Evolutionary conservation across 2,797 vertebrate species (phyloP), one percentile per base, ranked within the genome.

Genomic region (Xiphorhynchus erythropygius): DNA sequence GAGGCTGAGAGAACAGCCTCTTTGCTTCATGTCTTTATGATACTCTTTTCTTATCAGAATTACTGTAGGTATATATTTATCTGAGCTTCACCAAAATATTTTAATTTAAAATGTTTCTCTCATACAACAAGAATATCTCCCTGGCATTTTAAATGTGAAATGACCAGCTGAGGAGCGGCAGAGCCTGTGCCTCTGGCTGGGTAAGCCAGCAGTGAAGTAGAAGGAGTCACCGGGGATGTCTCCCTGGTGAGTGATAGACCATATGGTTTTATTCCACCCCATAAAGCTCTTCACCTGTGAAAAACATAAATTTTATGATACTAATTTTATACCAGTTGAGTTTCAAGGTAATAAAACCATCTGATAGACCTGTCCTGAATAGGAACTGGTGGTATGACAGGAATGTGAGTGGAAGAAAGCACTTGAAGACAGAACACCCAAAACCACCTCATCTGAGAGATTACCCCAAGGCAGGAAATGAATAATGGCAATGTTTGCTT

Each of bases 141-240:
- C 98, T 98, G 98, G 98, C 55, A 99, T 93, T 97, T 98, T 98
- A 97, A 98, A 98, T 87, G 98, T 97, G 95, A 99, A 98, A 96
- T 99, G 98, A 94, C 98, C 98, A 35, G 98, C 98, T 44, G 98
- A 97, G 32, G 98, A 98, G 95, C 98, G 98, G 94, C 98, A 99
- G 70, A 98, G 97, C 69, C 98, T 98, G 74, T 98, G 98, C 95
- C 98, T 99, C 88, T 98, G 94, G 22, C 99, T 97, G 91, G 98
- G 98, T 35, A 99, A 98, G 32, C 90, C 98, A 71, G 98, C 98
- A 95, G 98, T 96, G 94, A 99, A 99, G 95, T 98, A 99, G 94
- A 99, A 99, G 96, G 98, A 99, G 93, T 98, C 98, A 32, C 98
- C 97, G 35, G 98, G 98, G 94, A 99, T 98, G 60, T 98, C 98